Base-by-base conservation (phyloP, 2,113 vertebrate species). In the Meriones unguiculatus region DNA sequence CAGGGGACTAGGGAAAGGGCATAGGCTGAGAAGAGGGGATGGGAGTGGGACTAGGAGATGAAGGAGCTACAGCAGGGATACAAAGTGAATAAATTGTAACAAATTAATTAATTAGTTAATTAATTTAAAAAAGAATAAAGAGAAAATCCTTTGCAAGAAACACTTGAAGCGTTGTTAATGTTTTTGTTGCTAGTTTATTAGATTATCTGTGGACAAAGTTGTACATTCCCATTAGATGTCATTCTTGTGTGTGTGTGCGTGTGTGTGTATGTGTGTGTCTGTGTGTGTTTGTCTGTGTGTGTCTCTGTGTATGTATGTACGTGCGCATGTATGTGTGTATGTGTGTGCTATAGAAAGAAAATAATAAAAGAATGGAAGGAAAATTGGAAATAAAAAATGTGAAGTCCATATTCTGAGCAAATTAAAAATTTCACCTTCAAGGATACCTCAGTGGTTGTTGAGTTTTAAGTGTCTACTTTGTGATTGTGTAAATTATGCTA, bases 81-180 rank as follows among this genome's bases (percentile, higher is more conserved):
- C 46, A 46, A 46, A 46, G 46, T 4, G 46, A 46, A 46, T 46
- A 46, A 46, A 46, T 5, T 46, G 46, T 46, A 5, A 46, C 46
- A 46, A 46, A 46, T 46, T 46, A 46, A 46, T 46, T 46, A 46
- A 46, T 46, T 46, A 46, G 4, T 46, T 46, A 46, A 46, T 46
- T 46, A 46, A 46, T 46, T 46, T 46, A 46, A 46, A 46, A 46
- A 46, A 46, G 4, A 46, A 65, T 41, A 93, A 94, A 52, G 10
- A 91, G 35, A 96, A 97, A 91, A 67, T 52, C 3, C 54, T 93
- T 91, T 75, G 2, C 91, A 93, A 87, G 72, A 91, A 94, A 94
- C 41, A 95, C 41, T 87, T 50, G 9, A 67, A 28, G 20, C 1
- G 59, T 64, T 94, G 38, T 62, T 80, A 59, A 77, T 84, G 35